phyloP scores from a whole-genome alignment of 2,797 vertebrate species.

The Squalus acanthias region DNA sequence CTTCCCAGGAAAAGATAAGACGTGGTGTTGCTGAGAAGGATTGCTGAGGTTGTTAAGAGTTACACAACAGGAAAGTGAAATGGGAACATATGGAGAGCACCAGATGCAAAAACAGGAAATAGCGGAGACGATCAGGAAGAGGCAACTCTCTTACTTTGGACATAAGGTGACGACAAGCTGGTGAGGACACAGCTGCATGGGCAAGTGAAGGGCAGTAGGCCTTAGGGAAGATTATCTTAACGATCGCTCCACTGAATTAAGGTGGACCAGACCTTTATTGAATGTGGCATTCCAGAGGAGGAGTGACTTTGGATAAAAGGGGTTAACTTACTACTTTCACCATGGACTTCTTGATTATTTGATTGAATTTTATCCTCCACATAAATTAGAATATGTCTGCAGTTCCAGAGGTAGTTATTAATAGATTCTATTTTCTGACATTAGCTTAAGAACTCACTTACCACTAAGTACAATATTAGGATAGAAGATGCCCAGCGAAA shows the following conservation, averaged over 20 bases:
- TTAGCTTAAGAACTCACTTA: constrained; percentile 41
- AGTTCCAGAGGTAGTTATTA: neutral
- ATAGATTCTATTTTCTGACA: too few species aligned
- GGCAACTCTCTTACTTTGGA: neutral
- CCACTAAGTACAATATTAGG: constrained; percentile 71
- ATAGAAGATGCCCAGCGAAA: constrained; percentile 68
- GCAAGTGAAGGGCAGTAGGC: neutral
- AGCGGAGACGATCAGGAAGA: neutral
- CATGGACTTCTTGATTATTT: too few species aligned
- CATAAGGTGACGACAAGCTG: neutral
- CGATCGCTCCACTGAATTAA: neutral
- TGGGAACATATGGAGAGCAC: neutral
- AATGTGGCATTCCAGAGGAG: too few species aligned
- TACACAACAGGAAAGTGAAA: neutral
- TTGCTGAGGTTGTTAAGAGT: neutral
- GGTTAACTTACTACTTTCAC: neutral
- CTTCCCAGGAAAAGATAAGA: neutral
- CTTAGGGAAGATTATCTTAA: neutral
- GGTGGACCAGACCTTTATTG: neutral
- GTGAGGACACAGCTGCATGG: neutral
- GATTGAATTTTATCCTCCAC: neutral
- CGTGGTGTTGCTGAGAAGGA: neutral
- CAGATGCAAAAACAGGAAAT: constrained; percentile 13
- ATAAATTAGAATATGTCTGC: neutral
- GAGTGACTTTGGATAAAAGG: neutral